A percentile compares a stretch with the other conserved stretches of the same genome.
Conservation (phyloP, 2,888 invertebrate genomes). For the Lampropteryx suffumata region DNA sequence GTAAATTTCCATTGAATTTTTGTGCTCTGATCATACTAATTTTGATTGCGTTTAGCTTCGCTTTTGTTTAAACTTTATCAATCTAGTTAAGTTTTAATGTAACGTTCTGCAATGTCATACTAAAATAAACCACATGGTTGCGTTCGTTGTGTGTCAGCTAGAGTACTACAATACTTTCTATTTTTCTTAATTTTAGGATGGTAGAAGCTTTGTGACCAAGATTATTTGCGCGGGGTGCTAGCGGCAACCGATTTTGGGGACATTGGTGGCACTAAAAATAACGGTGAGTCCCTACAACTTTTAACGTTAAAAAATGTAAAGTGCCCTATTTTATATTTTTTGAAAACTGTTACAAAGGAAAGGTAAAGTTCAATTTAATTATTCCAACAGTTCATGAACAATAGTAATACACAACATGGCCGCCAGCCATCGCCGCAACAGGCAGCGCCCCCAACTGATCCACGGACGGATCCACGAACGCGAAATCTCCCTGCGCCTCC, state of each 20-base stretch:
- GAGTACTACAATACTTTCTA: not conserved
- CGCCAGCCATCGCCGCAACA: constrained; percentile 52
- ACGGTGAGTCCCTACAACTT: not conserved
- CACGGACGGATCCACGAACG: constrained; percentile 28
- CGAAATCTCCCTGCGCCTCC: constrained; percentile 32
- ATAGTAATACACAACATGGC: constrained; percentile 56
- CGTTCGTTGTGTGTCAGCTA: too few species aligned
- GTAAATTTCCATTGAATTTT: too few species aligned
- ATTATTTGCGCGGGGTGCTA: not conserved
- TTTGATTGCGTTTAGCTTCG: too few species aligned
- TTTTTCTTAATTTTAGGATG: not conserved
- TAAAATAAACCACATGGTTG: constrained; percentile 2
- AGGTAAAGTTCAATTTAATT: not conserved
- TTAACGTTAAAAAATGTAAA: not conserved
- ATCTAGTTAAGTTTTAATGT: too few species aligned
- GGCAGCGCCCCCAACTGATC: constrained; percentile 43
- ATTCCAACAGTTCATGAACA: constrained; percentile 47
- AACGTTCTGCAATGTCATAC: too few species aligned
- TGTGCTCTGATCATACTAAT: too few species aligned
- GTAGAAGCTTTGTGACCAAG: not conserved
- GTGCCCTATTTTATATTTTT: not conserved
- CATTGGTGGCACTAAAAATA: not conserved
- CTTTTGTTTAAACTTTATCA: too few species aligned
- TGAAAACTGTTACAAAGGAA: too few species aligned
- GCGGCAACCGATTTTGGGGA: not conserved